A percentile compares a stretch with the other conserved stretches of the same genome.
Evolutionary conservation across 2,888 invertebrate genomes (phyloP).

Genomic region (Pandemis heparana): DNA sequence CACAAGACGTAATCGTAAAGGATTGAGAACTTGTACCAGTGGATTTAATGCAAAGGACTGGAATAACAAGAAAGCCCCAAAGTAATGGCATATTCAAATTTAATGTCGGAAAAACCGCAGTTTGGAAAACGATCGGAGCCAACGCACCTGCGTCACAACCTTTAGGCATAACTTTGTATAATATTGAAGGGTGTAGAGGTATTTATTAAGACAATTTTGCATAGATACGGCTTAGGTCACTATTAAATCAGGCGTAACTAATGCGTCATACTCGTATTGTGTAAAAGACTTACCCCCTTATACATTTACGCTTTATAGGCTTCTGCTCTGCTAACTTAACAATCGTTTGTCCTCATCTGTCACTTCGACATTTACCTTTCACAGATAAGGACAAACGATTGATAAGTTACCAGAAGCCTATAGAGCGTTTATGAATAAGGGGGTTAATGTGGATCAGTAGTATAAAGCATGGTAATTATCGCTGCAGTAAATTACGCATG

Average conservation of each 20-base stretch:
- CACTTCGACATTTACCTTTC: too few relatives aligned
- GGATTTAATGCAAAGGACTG: slow-evolving; percentile 51
- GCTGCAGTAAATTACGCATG: too few relatives aligned
- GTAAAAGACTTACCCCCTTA: too few relatives aligned
- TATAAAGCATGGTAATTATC: too few relatives aligned
- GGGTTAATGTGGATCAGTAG: too few relatives aligned
- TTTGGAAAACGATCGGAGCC: slow-evolving; percentile 66
- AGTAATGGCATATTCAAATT: slow-evolving; percentile 82
- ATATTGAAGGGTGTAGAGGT: not conserved
- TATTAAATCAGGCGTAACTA: not conserved
- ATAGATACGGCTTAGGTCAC: not conserved
- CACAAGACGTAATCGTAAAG: slow-evolving; percentile 18
- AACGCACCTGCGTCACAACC: slow-evolving; percentile 64
- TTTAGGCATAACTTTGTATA: slow-evolving; percentile 21
- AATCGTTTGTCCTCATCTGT: too few relatives aligned
- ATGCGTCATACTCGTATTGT: too few relatives aligned
- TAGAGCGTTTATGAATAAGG: too few relatives aligned
- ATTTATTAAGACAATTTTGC: not conserved
- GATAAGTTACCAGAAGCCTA: too few relatives aligned
- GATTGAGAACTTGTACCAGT: slow-evolving; percentile 57
- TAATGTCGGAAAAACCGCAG: slow-evolving; percentile 69
- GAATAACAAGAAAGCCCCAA: slow-evolving; percentile 54
- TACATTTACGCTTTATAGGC: too few relatives aligned
- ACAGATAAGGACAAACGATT: too few relatives aligned
- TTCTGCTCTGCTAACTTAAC: too few relatives aligned